Conservation (phyloP, 1,140 invertebrate species). For the Teleogryllus occipitalis region DNA sequence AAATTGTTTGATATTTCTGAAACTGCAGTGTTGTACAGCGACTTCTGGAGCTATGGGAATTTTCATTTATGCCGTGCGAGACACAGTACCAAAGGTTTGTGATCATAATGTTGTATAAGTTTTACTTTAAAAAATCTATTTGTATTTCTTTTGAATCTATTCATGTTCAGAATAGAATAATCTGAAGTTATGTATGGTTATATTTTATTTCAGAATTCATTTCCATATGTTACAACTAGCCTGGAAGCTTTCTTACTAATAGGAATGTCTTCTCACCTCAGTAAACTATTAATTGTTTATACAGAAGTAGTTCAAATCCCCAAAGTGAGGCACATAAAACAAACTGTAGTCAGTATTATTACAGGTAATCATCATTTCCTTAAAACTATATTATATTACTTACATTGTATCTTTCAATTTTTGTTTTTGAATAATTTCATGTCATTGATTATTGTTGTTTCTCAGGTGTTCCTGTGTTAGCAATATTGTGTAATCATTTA, state of each 20-base stretch:
- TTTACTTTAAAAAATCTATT: not conserved
- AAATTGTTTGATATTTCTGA: slow-evolving; percentile 54
- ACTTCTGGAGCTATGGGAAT: slow-evolving; percentile 50
- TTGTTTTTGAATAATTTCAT: not conserved
- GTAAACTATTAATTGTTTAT: slow-evolving; percentile 47
- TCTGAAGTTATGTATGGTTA: not conserved
- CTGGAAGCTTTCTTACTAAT: slow-evolving; percentile 45
- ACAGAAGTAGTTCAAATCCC: slow-evolving; percentile 45
- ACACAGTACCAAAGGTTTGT: slow-evolving; percentile 43
- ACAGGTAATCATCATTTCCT: slow-evolving; percentile 36
- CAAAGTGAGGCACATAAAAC: slow-evolving; percentile 41
- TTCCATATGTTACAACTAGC: slow-evolving; percentile 38
- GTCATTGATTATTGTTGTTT: slow-evolving; percentile 7
- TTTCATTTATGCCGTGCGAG: slow-evolving; percentile 50
- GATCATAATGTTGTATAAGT: not conserved
- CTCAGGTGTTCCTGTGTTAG: slow-evolving; percentile 45
- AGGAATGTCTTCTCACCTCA: slow-evolving; percentile 47
- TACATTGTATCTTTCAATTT: not conserved
- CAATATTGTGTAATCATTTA: slow-evolving; percentile 46
- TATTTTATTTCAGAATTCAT: slow-evolving; percentile 34
- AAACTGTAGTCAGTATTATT: slow-evolving; percentile 48
- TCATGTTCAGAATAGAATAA: not conserved
- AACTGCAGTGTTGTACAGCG: slow-evolving; percentile 54
- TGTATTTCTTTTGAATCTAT: not conserved
- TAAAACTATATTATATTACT: not conserved